Evolutionary conservation across 2,113 vertebrate genomes (phyloP), one percentile per base, ranked within the genome.

Genomic region (Hyperoodon ampullatus): DNA sequence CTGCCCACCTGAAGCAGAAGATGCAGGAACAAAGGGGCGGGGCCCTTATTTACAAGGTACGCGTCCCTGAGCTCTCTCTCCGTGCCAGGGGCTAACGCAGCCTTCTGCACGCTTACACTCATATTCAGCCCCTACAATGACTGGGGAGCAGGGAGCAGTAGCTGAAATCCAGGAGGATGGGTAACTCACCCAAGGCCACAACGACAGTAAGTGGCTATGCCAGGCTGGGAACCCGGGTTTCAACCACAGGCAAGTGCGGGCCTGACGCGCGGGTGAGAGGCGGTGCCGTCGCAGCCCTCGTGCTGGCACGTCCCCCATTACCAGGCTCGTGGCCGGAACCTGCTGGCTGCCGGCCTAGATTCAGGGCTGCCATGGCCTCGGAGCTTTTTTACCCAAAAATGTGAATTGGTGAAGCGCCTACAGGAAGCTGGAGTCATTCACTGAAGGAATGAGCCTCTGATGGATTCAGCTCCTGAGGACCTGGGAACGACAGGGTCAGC

Each of bases 171-270:
- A 24, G 11, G 21, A 8, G 9, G 33, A 13, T 15, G 58, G 61
- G n/a, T 21, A 9, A 47, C 33, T 5, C 35, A 33, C 9, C 18
- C 33, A 2, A 0, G 0, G 3, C 47, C 19, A 11, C 14, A 11
- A 23, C 3, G 1, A 30, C 1, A 11, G 14, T 7, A 5, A 14
- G 39, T 0, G 8, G 13, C 61, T 0, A 8, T 10, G 23, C 33
- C 1, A 5, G 53, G 66, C 42, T 24, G 55, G 44, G 85, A 35
- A 33, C 47, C 47, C 28, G 11, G 28, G 33, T 8, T 24, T 26
- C 11, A 12, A 42, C 23, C 13, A 44, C 85, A 19, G 70, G 85
- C 35, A 42, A 26, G 30, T 26, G 0, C 5, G 0, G 61, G 83
- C 33, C 35, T 68, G 13, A 33, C 13, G 28, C 0, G 55, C 19